Conservation (phyloP, 2,888 invertebrate species). For the Mesorhabditis sp. region DNA sequence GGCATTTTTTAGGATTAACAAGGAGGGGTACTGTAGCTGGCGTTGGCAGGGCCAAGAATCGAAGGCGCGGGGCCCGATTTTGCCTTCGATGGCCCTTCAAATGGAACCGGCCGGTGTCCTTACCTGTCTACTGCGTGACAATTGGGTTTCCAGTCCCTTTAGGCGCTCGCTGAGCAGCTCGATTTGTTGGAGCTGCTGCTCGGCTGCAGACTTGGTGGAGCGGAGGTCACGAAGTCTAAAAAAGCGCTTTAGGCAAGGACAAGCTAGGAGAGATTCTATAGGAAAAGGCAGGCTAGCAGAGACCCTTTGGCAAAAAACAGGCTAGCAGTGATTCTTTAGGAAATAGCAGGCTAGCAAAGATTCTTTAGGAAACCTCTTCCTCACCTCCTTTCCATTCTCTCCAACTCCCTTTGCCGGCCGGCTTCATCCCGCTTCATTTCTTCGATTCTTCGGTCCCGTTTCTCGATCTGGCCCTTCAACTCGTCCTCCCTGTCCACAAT, state of each 20-base stretch:
- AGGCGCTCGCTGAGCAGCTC: neutral
- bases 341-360: neutral
- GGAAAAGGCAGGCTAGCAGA: neutral
- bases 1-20: too few relatives aligned
- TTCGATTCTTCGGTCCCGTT: conserved; percentile 14
- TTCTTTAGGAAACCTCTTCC: neutral
- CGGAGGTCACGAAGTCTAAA: neutral
- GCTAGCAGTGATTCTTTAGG: neutral
- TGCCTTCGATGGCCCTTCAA: too few relatives aligned
- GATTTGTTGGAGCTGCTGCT: conserved; percentile 4
- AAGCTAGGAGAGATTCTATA: neutral
- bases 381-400: conserved; percentile 7
- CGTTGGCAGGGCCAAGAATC: too few relatives aligned
- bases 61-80: too few relatives aligned
- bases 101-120: too few relatives aligned
- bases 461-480: neutral
- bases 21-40: too few relatives aligned
- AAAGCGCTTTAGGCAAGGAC: neutral
- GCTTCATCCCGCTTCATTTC: conserved; percentile 11
- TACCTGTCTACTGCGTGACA: neutral
- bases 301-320: neutral
- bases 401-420: conserved; percentile 11
- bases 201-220: neutral
- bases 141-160: neutral
- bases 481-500: neutral